Conservation (phyloP, 2,113 vertebrate species). For the Phrynocephalus versicolor region DNA sequence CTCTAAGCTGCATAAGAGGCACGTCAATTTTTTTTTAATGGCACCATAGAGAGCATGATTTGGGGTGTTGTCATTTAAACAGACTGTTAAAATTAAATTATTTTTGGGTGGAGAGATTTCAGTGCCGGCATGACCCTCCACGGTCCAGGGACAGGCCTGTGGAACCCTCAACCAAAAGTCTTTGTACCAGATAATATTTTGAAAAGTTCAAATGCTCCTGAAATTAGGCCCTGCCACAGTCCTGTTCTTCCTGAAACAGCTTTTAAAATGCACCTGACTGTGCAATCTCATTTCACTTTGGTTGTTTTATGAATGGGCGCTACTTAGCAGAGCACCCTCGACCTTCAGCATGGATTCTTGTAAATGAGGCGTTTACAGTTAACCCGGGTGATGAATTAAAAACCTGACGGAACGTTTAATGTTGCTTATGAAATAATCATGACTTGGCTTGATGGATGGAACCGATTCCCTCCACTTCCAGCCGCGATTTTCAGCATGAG, state of each 20-base stretch:
- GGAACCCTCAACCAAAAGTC: not conserved
- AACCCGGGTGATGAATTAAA: slow-evolving; percentile 73
- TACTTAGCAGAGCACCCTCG: slow-evolving; percentile 64
- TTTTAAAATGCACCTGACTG: slow-evolving; percentile 48
- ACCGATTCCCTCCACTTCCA: slow-evolving; percentile 75
- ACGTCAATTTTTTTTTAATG: too few species aligned
- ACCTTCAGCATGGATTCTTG: slow-evolving; percentile 70
- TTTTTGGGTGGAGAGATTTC: too few species aligned
- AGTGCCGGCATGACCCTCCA: too few species aligned
- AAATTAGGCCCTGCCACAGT: not conserved
- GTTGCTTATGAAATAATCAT: slow-evolving; percentile 81
- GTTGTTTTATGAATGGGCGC: slow-evolving; percentile 66
- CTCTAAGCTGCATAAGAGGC: too few species aligned
- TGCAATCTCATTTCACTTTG: slow-evolving; percentile 44
- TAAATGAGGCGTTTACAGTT: slow-evolving; percentile 69
- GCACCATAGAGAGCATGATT: too few species aligned
- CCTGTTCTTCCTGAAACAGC: slow-evolving; percentile 17
- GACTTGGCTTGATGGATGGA: slow-evolving; percentile 71
- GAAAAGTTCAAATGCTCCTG: not conserved
- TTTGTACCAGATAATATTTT: not conserved
- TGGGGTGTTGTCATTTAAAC: too few species aligned
- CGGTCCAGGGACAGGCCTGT: too few species aligned
- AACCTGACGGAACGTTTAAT: slow-evolving; percentile 75
- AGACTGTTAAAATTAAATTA: too few species aligned
- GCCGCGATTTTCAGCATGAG: slow-evolving; percentile 76